A percentile compares a stretch with the other conserved stretches of the same genome.
phyloP scores from a whole-genome alignment of 1,140 invertebrate genomes.

The Zophobas atratus region DNA sequence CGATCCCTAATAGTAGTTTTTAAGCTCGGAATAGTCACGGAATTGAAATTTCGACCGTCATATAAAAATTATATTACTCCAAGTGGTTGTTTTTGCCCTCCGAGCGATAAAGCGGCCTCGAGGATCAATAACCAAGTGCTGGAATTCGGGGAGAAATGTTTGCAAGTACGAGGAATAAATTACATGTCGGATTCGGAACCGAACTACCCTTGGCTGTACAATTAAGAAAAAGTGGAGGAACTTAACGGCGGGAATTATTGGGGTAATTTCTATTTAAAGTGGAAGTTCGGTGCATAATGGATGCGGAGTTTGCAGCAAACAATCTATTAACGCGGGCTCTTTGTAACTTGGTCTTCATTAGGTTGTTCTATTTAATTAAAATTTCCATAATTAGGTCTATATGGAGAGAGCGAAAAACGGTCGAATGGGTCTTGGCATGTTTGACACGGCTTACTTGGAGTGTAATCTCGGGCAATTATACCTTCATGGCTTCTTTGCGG shows the following conservation, averaged over 20 bases:
- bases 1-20: conserved; percentile 27
- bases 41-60: conserved; percentile 24
- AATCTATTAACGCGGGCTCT: conserved; percentile 27
- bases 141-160: conserved; percentile 29
- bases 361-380: conserved; percentile 26
- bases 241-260: conserved; percentile 27
- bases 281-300: conserved; percentile 29
- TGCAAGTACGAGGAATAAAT: conserved; percentile 36
- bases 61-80: conserved; percentile 28
- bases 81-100: conserved; percentile 9
- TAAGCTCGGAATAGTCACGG: conserved; percentile 24
- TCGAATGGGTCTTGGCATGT: background rate
- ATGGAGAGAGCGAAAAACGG: background rate
- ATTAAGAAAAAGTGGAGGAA: conserved; percentile 37
- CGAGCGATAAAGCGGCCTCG: background rate
- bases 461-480: conserved; percentile 28
- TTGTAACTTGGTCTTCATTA: conserved; percentile 16
- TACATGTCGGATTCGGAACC: conserved; percentile 26
- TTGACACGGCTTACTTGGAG: conserved; percentile 3
- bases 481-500: conserved; percentile 46
- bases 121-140: conserved; percentile 21
- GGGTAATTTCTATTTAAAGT: conserved; percentile 35
- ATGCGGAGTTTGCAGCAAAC: conserved; percentile 23
- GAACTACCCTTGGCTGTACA: conserved; percentile 30
- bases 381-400: conserved; percentile 21